These are phyloP conservation scores for Ptychochromis oligacanthus DNA, from an alignment of 2,113 vertebrate genomes.

Conservation along the genomic window DNA sequence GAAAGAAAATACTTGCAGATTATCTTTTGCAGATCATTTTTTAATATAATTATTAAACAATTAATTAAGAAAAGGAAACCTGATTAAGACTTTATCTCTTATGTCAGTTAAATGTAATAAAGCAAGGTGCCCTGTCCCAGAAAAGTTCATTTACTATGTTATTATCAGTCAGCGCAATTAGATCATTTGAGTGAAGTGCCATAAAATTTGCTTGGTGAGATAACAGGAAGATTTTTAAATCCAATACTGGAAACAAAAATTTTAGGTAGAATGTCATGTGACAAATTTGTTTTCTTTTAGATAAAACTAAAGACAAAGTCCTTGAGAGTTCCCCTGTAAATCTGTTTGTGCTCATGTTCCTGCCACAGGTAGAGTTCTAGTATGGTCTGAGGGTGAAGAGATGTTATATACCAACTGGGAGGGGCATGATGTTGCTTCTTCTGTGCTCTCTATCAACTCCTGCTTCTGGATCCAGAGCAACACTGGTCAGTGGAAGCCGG, in stretches of 20 bases:
- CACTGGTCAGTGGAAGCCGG: conserved; percentile 89
- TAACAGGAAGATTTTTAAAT: not conserved
- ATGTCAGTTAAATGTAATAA: conserved; percentile 8
- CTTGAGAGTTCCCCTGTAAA: not conserved
- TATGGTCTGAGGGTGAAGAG: conserved; percentile 88
- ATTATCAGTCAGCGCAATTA: conserved; percentile 3
- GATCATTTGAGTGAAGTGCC: not conserved
- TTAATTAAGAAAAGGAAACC: conserved; percentile 7
- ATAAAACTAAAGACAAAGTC: not conserved
- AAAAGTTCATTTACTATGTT: conserved; percentile 1
- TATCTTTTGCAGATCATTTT: not conserved
- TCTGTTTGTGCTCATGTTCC: not conserved
- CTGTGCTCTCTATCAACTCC: conserved; percentile 92
- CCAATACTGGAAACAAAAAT: not conserved
- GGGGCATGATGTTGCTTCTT: conserved; percentile 85
- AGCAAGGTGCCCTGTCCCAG: not conserved
- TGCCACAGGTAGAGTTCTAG: conserved; percentile 83
- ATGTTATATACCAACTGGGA: conserved; percentile 97
- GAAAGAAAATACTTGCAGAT: not conserved
- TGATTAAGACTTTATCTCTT: not conserved
- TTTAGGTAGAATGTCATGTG: not conserved
- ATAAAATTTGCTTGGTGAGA: not conserved
- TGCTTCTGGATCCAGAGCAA: conserved; percentile 98
- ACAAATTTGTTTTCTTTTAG: not conserved
- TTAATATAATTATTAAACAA: not conserved